phyloP scores from a whole-genome alignment of 2,888 invertebrate genomes.

The Timema cristinae region DNA sequence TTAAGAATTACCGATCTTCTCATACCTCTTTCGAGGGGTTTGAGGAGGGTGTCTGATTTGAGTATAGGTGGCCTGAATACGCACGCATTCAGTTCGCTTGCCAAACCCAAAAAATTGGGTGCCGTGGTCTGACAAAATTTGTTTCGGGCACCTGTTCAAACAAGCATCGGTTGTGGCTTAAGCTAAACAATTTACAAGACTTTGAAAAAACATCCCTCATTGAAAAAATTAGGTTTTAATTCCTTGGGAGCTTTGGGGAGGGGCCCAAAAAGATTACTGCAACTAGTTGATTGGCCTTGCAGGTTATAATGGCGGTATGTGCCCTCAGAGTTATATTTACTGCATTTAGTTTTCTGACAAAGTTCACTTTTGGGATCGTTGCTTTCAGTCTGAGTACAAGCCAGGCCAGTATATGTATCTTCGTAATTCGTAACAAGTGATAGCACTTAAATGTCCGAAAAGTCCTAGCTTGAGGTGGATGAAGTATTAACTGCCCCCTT shows the following conservation, averaged over 20 bases:
- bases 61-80: background rate
- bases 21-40: background rate
- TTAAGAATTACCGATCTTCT: background rate
- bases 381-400: background rate
- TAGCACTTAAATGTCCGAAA: background rate
- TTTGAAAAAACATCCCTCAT: background rate
- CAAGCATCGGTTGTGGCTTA: background rate
- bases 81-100: background rate
- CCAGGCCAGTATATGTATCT: background rate
- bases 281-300: background rate
- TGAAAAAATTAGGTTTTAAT: background rate
- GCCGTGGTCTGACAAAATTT: background rate
- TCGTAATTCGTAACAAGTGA: background rate
- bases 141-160: background rate
- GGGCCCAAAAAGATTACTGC: conserved; percentile 4
- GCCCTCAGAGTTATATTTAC: background rate
- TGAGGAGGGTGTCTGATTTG: background rate
- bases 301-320: background rate
- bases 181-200: no score
- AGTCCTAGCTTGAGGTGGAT: background rate
- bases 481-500: background rate
- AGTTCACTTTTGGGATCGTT: background rate
- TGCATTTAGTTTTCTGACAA: background rate
- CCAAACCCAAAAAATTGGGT: background rate
- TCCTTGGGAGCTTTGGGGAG: background rate